These are phyloP conservation scores for Eulemur rubriventer DNA, from an alignment of 2,797 vertebrate species.

Conservation along the genomic window DNA sequence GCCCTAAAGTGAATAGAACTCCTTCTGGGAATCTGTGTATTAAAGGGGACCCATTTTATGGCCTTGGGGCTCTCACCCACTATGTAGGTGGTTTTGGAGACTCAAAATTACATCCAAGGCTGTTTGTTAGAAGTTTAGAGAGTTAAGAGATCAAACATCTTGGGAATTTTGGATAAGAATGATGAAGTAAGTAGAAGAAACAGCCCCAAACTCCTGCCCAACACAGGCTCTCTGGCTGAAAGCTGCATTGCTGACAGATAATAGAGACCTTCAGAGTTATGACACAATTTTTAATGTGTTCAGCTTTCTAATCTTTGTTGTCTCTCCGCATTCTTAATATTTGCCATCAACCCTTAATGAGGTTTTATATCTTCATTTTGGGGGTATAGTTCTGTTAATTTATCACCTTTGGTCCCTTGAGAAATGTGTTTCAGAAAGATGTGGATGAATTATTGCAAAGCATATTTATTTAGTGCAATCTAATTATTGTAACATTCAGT, in stretches of 20 bases:
- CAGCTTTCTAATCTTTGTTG: conserved; percentile 67
- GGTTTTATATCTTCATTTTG: conserved; percentile 74
- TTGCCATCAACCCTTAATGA: conserved; percentile 62
- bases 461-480: conserved; percentile 80
- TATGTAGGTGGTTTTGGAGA: neutral
- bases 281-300: conserved; percentile 65
- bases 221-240: neutral
- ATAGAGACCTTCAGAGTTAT: conserved; percentile 55
- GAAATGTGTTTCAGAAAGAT: conserved; percentile 79
- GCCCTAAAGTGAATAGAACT: neutral
- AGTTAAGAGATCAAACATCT: neutral
- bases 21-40: neutral
- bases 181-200: neutral
- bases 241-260: neutral
- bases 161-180: neutral
- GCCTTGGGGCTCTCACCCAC: neutral
- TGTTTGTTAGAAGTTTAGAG: conserved; percentile 1
- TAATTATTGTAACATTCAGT: conserved; percentile 79
- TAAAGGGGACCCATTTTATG: neutral
- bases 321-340: conserved; percentile 74
- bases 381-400: conserved; percentile 75
- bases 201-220: neutral
- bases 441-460: conserved; percentile 80
- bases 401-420: conserved; percentile 76
- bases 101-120: neutral